phyloP scores from a whole-genome alignment of 1,140 invertebrate species.

The Drosophila carrolli region DNA sequence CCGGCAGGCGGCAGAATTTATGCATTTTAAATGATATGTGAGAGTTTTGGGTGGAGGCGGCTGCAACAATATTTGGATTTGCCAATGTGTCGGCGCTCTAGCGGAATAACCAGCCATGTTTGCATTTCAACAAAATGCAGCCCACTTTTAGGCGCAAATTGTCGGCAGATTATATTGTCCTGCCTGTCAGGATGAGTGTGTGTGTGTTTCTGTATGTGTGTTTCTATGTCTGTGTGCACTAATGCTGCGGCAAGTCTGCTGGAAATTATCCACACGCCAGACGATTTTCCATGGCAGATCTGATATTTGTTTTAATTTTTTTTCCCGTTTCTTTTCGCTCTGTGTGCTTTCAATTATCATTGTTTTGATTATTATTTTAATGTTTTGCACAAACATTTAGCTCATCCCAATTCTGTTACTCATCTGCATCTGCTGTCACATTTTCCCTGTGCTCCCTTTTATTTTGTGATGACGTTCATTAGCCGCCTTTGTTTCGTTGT shows the following conservation, averaged over 20 bases:
- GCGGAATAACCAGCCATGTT: slow-evolving; percentile 45
- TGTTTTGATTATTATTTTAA: slow-evolving; percentile 69
- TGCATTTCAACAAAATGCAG: slow-evolving; percentile 53
- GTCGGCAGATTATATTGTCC: slow-evolving; percentile 65
- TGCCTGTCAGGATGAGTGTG: slow-evolving; percentile 14
- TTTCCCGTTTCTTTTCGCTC: slow-evolving; percentile 14
- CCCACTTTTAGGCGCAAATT: slow-evolving; percentile 74
- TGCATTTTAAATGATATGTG: slow-evolving; percentile 72
- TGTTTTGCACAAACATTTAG: slow-evolving; percentile 48
- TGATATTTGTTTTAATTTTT: slow-evolving; percentile 47
- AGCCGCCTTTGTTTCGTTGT: slow-evolving; percentile 9
- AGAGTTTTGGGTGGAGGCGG: slow-evolving; percentile 17
- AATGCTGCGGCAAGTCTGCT: slow-evolving; percentile 64
- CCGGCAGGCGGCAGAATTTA: slow-evolving; percentile 68
- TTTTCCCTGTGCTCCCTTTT: slow-evolving; percentile 7
- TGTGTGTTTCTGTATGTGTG: background rate
- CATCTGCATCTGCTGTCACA: slow-evolving; percentile 25
- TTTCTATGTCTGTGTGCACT: slow-evolving; percentile 24
- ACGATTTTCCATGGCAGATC: slow-evolving; percentile 55
- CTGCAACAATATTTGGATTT: slow-evolving; percentile 46
- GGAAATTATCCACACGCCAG: slow-evolving; percentile 58
- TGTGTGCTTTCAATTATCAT: slow-evolving; percentile 58
- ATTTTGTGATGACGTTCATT: slow-evolving; percentile 23
- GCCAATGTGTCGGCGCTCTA: slow-evolving; percentile 38
- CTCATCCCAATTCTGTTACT: background rate